These are phyloP conservation scores for Pseudomyrmex pallidus DNA, from an alignment of 1,140 invertebrate genomes.

Conservation along the genomic window DNA sequence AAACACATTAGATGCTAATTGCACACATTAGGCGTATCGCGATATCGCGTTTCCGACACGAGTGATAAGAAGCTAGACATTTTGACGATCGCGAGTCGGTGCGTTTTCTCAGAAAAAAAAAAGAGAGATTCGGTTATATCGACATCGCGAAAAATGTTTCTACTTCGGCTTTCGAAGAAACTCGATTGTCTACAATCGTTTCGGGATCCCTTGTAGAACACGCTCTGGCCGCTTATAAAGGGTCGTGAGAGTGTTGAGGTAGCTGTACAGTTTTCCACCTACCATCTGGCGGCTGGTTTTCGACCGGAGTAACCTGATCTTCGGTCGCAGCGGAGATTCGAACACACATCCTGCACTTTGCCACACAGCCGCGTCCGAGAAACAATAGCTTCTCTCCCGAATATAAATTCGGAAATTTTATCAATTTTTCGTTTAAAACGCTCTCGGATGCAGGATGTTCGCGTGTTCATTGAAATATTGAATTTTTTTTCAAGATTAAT, in stretches of 20 bases:
- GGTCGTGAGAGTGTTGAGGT: constrained; percentile 72
- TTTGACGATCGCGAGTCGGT: not conserved
- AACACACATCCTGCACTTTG: constrained; percentile 72
- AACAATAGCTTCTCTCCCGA: constrained; percentile 19
- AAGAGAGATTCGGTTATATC: not conserved
- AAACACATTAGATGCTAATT: not conserved
- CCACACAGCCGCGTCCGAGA: constrained; percentile 39
- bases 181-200: constrained; percentile 39
- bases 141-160: not conserved
- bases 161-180: not conserved
- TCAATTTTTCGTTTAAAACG: not conserved
- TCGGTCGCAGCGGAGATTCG: constrained; percentile 76
- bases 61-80: not conserved
- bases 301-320: constrained; percentile 79
- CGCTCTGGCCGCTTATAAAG: constrained; percentile 65
- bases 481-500: not conserved
- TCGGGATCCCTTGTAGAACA: constrained; percentile 35
- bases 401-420: constrained; percentile 4
- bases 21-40: no score
- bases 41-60: not conserved
- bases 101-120: not conserved
- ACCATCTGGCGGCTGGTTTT: constrained; percentile 80
- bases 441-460: no score
- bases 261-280: constrained; percentile 77
- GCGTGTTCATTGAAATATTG: not conserved